Conservation (phyloP, 2,113 vertebrate genomes). For the Symphodus melops region DNA sequence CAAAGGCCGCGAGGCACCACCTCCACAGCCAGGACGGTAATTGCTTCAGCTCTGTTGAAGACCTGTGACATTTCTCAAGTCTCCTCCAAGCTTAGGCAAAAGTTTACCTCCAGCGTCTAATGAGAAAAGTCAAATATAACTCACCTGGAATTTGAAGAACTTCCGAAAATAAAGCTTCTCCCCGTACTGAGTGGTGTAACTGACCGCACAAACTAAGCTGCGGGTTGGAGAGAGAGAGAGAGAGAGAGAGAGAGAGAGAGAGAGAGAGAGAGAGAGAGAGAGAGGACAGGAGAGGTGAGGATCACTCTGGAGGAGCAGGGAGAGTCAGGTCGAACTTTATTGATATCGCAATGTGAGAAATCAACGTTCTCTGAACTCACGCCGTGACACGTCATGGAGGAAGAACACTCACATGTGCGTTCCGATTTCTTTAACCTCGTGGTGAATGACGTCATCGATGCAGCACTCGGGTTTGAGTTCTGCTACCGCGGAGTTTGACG, state of each 20-base stretch:
- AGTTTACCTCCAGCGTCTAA: neutral
- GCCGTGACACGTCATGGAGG: too few species aligned
- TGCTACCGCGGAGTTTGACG: slow-evolving; percentile 91
- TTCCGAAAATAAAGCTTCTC: slow-evolving; percentile 99
- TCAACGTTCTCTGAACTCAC: too few species aligned
- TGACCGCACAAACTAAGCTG: slow-evolving; percentile 98
- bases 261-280: too few species aligned
- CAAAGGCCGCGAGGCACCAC: neutral
- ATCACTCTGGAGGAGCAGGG: too few species aligned
- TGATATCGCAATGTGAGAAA: too few species aligned
- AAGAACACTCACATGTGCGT: slow-evolving; percentile 91
- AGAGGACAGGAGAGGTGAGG: neutral
- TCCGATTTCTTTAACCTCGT: slow-evolving; percentile 99
- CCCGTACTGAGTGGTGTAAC: slow-evolving; percentile 94
- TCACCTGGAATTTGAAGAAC: slow-evolving; percentile 99
- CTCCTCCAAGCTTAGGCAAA: slow-evolving; percentile 22
- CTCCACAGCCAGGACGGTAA: slow-evolving; percentile 36
- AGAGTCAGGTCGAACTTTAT: too few species aligned
- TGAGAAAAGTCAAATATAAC: slow-evolving; percentile 15
- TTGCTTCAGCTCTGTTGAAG: slow-evolving; percentile 40
- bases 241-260: too few species aligned
- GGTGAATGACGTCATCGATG: slow-evolving; percentile 98
- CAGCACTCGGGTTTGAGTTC: slow-evolving; percentile 96
- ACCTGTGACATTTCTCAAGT: slow-evolving; percentile 70
- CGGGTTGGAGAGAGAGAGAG: slow-evolving; percentile 39